Evolutionary conservation across 2,888 invertebrate species (phyloP), one percentile per base, ranked within the genome.

Genomic region (Eurytoma adleriae): DNA sequence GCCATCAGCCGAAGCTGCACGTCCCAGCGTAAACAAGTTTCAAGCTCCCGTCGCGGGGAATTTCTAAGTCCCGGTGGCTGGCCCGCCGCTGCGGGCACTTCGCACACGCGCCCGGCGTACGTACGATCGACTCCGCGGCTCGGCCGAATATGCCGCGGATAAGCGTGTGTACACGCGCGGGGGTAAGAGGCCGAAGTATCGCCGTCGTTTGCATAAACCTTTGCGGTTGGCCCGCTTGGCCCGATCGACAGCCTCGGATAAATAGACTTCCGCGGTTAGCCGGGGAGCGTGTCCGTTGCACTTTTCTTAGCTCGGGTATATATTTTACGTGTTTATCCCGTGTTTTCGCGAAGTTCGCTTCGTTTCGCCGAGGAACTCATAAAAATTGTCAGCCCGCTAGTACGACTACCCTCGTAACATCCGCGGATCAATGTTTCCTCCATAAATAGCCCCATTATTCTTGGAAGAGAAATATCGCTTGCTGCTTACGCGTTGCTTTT

Each of bases 1-100:
- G 69, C 69, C 73, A 79, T 79, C 68, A 79, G 69, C 73, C 48
- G 57, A 3, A 69, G 54, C 57, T 40, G 40, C 56, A 72, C 61
- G 61, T 72, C 20, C 59, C 72, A 52, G 52, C 72, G 72, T 78
- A 78, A 78, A 78, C 67, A 78, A 78, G 72, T 78, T 78, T 78
- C 67, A 14, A 54, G 40, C 48, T 66, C 24, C 59, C 67, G 67
- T 52, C 67, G 67, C 52, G 7, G 18, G 10, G 67, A 67, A 67
- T 67, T 67, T 7, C 52, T 27, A 67, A 67, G 40, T 62, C 71
- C 27, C 16, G 40, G 24, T 24, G 24, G 14, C 40, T n/a, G 56
- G 18, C 24, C 30, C 61, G 13, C 52, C 14, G n/a, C 54, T 69
- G 4, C 40, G 40, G 40, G 40, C 40, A 40, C 40, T 40, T 40